Conservation (phyloP, 2,888 invertebrate genomes). For the Neuroscelio doddi region DNA sequence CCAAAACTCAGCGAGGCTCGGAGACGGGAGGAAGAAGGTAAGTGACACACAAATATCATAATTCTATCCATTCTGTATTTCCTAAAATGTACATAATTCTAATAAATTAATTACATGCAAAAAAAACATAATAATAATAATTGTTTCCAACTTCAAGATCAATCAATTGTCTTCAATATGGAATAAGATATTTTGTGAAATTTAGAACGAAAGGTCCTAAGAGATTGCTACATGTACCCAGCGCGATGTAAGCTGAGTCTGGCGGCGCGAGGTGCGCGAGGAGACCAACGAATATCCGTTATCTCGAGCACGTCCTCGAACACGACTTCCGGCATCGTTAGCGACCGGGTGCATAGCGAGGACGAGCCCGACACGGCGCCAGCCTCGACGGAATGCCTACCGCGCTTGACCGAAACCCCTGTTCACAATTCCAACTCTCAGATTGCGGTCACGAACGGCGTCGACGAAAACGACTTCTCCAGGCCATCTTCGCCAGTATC, state of each 20-base stretch:
- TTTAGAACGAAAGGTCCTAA: conserved; percentile 77
- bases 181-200: background rate
- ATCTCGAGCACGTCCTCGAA: conserved; percentile 97
- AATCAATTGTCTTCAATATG: too few relatives aligned
- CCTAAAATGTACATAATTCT: too few relatives aligned
- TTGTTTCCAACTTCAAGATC: too few relatives aligned
- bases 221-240: conserved; percentile 84
- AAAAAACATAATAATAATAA: background rate
- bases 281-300: conserved; percentile 89
- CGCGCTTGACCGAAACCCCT: conserved; percentile 70
- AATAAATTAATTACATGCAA: background rate
- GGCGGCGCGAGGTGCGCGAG: conserved; percentile 78
- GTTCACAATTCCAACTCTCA: conserved; percentile 50
- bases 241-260: conserved; percentile 75
- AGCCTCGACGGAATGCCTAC: conserved; percentile 89
- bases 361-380: conserved; percentile 94
- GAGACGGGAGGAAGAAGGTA: conserved; percentile 87
- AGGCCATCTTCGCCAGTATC: conserved; percentile 62
- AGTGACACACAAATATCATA: too few relatives aligned
- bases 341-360: conserved; percentile 94
- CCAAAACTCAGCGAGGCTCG: conserved; percentile 88
- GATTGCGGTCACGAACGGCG: conserved; percentile 51
- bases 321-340: conserved; percentile 96
- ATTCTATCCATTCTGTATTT: too few relatives aligned
- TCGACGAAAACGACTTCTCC: conserved; percentile 51